Percentiles rank a stretch among this genome's conserved stretches.
phyloP scores from a whole-genome alignment of 64 coral and sea anemone species.

The Catalaphyllia jardinei region DNA sequence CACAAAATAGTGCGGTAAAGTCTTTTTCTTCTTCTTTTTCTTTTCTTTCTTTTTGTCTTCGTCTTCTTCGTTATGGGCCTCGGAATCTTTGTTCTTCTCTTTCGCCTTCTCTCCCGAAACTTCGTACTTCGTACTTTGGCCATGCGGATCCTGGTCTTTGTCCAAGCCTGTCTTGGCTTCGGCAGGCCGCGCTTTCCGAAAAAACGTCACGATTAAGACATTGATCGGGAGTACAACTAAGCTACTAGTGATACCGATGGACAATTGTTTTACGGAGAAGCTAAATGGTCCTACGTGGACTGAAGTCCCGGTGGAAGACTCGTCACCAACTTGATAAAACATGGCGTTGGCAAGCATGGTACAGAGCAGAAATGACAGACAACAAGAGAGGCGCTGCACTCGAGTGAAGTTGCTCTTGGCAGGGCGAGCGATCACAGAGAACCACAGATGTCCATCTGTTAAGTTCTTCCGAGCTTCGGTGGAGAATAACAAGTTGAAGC shows the following conservation, averaged over 20 bases:
- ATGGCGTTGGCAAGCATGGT: conserved; percentile 97
- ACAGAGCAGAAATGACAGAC: conserved; percentile 78
- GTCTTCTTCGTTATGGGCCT: conserved; percentile 47
- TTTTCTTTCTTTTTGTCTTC: conserved; percentile 54
- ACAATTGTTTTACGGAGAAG: conserved; percentile 84
- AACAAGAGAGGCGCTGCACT: conserved; percentile 92
- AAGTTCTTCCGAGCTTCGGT: conserved; percentile 88
- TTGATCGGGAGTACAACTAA: conserved; percentile 80
- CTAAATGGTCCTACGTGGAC: conserved; percentile 81
- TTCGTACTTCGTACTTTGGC: conserved; percentile 75
- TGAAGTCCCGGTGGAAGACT: conserved; percentile 63
- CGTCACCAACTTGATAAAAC: conserved; percentile 75
- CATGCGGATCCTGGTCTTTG: conserved; percentile 66
- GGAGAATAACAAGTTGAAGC: conserved; percentile 90
- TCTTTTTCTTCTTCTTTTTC: conserved; percentile 73
- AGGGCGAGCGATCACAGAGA: conserved; percentile 85
- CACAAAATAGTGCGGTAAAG: conserved; percentile 62
- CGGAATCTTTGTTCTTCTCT: conserved; percentile 48
- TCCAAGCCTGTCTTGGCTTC: conserved; percentile 37
- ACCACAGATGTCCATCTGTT: conserved; percentile 92
- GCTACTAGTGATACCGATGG: conserved; percentile 79
- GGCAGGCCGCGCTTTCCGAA: conserved; percentile 79
- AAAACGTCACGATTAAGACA: conserved; percentile 72
- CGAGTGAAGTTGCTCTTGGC: conserved; percentile 94
- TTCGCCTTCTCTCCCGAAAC: conserved; percentile 1